These are phyloP conservation scores for Mormyrus hasselquistii DNA, from an alignment of 2,797 vertebrate genomes.

Conservation along the genomic window DNA sequence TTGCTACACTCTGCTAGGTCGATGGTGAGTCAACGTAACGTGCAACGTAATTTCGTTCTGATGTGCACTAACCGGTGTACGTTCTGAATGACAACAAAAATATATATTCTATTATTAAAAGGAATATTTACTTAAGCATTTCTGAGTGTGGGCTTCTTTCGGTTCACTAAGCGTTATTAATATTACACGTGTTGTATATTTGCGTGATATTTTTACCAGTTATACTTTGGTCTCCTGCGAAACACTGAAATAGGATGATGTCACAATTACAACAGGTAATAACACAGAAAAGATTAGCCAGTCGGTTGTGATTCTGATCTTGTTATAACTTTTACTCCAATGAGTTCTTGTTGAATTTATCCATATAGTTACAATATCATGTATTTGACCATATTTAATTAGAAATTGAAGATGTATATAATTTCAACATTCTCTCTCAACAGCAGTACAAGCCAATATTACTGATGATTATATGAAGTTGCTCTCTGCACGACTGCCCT, in stretches of 20 bases:
- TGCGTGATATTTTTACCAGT: not conserved
- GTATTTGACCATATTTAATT: not conserved
- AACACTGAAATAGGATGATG: not conserved
- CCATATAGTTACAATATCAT: not conserved
- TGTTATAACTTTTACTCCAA: not conserved
- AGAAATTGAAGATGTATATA: not conserved
- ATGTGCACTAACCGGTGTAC: not conserved
- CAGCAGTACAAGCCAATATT: not conserved
- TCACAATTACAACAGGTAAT: not conserved
- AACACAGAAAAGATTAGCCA: not conserved
- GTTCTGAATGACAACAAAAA: not conserved
- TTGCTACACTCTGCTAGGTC: not conserved
- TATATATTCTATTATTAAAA: not conserved
- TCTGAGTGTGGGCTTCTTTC: not conserved
- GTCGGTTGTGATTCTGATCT: not conserved
- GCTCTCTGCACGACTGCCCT: slow-evolving; percentile 37
- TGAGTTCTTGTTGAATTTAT: not conserved
- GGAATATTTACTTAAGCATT: not conserved
- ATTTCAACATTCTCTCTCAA: not conserved
- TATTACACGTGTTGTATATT: not conserved
- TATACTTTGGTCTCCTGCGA: not conserved
- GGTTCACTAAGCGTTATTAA: not conserved
- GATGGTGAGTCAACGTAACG: not conserved
- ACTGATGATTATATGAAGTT: not conserved
- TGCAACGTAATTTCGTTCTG: not conserved